A percentile compares a stretch with the other conserved stretches of the same genome.
These are phyloP conservation scores for Triplophysa rosa DNA, from an alignment of 2,113 vertebrate species.

Conservation along the genomic window DNA sequence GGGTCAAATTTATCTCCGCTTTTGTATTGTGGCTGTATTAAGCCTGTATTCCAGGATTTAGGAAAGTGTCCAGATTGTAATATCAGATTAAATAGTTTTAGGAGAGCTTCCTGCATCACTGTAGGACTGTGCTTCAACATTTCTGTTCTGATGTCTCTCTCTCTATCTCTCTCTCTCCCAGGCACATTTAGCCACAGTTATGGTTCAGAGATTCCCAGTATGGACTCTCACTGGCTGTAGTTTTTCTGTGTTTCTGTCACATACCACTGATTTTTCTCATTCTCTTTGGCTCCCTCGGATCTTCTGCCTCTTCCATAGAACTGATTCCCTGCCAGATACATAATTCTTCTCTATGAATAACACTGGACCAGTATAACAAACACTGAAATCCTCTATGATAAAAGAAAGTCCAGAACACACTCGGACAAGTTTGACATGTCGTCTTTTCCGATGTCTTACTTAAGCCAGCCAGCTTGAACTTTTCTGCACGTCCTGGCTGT, in stretches of 20 bases:
- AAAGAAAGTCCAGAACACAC: constrained; percentile 11
- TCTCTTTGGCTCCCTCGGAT: constrained; percentile 25
- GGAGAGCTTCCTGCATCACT: too few species aligned
- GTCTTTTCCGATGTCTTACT: constrained; percentile 25
- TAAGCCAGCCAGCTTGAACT: constrained; percentile 19
- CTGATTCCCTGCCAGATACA: not conserved
- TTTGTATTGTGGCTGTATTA: too few species aligned
- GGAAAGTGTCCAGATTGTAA: too few species aligned
- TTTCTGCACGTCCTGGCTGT: constrained; percentile 28
- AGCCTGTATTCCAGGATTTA: too few species aligned
- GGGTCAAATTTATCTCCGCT: too few species aligned
- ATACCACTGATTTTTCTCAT: not conserved
- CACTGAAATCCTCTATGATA: not conserved
- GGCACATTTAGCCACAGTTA: constrained; percentile 28
- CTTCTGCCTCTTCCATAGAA: not conserved
- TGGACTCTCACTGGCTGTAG: constrained; percentile 36
- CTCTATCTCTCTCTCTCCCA: not conserved
- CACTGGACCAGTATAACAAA: not conserved
- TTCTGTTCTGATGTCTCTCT: too few species aligned
- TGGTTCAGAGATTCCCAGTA: constrained; percentile 60
- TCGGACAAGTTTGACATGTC: not conserved
- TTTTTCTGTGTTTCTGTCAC: constrained; percentile 6
- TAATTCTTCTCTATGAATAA: not conserved
- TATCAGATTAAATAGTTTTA: too few species aligned
- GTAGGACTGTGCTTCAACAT: too few species aligned